These are phyloP conservation scores for Leptothorax acervorum DNA, from an alignment of 2,888 invertebrate species.

Conservation along the genomic window DNA sequence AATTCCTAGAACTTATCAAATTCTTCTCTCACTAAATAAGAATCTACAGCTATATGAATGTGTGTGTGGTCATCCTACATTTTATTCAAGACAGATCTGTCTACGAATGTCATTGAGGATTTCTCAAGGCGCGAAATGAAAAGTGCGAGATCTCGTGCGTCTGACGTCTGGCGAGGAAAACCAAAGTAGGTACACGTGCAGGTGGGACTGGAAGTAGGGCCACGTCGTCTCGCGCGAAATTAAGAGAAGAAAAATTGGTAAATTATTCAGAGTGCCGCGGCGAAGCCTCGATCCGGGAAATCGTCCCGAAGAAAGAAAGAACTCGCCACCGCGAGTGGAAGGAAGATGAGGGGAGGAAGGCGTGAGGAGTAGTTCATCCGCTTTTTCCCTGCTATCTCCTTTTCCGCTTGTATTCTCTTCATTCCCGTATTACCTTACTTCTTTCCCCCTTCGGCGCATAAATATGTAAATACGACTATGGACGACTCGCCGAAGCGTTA, in stretches of 20 bases:
- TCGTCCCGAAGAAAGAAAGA: conserved; percentile 51
- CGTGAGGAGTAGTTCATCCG: conserved; percentile 2
- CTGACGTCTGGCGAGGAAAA: not conserved
- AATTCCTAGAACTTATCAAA: not conserved
- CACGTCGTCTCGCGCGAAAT: conserved; percentile 54
- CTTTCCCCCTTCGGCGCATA: conserved; percentile 57
- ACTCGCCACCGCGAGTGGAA: not conserved
- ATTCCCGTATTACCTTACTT: conserved; percentile 31
- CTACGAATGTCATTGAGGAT: not conserved
- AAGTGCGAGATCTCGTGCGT: not conserved
- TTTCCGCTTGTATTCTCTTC: conserved; percentile 23
- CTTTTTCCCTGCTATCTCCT: conserved; percentile 12
- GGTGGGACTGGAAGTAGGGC: not conserved
- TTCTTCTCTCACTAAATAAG: not conserved
- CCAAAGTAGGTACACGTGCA: not conserved
- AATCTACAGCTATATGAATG: not conserved
- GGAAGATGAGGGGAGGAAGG: not conserved
- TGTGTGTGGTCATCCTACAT: not conserved
- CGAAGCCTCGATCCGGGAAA: conserved; percentile 62
- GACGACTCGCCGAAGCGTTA: conserved; percentile 60
- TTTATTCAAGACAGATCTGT: not conserved
- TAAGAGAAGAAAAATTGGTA: conserved; percentile 57
- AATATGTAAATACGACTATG: conserved; percentile 73
- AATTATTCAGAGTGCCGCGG: conserved; percentile 65
- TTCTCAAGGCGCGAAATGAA: conserved; percentile 19